Evolutionary conservation across 2,797 vertebrate genomes (phyloP).

Genomic region (Cyprinella venusta): DNA sequence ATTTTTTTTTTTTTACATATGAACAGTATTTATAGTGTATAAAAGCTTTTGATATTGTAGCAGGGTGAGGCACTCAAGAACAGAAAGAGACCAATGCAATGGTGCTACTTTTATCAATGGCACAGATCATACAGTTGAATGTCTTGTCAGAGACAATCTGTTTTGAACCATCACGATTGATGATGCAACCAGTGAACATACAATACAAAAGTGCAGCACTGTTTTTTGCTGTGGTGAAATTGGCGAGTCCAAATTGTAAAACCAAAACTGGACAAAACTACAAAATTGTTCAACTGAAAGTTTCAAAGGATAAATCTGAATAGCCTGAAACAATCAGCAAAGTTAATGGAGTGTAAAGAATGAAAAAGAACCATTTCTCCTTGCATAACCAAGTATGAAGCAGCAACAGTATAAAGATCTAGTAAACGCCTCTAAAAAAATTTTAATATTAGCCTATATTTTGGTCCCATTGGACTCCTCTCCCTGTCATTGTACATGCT

Average conservation of each 20-base stretch:
- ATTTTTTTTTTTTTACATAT: slow-evolving; percentile 50
- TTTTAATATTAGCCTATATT: not conserved
- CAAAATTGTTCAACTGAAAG: not conserved
- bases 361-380: not conserved
- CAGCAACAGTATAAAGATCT: slow-evolving; percentile 10
- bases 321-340: not conserved
- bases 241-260: not conserved
- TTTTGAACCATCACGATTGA: not conserved
- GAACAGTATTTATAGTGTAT: slow-evolving; percentile 54
- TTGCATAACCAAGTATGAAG: not conserved
- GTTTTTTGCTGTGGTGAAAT: not conserved
- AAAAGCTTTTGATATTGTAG: slow-evolving; percentile 32
- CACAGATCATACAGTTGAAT: not conserved
- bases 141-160: not conserved
- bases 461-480: slow-evolving; percentile 15
- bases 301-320: not conserved
- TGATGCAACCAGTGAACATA: not conserved
- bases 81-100: not conserved
- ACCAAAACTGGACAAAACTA: not conserved
- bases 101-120: not conserved
- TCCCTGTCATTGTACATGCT: not conserved
- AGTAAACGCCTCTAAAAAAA: slow-evolving; percentile 12
- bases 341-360: not conserved
- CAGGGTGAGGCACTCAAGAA: slow-evolving; percentile 43
- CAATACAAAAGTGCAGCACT: not conserved